phyloP scores from a whole-genome alignment of 2,888 invertebrate species.

The Phalera bucephala region DNA sequence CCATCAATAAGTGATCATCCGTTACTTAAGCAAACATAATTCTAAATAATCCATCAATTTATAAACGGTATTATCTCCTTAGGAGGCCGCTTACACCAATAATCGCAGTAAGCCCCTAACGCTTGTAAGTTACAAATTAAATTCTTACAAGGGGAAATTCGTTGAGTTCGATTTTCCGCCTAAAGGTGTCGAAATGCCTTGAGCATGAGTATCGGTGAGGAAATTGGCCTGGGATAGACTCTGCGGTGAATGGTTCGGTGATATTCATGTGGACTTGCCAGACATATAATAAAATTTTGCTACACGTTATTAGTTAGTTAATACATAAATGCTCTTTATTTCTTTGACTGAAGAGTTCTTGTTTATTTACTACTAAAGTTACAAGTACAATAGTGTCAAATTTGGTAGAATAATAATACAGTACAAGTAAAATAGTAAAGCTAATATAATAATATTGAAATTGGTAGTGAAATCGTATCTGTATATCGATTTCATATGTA shows the following conservation, averaged over 20 bases:
- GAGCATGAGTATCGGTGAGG: slow-evolving; percentile 16
- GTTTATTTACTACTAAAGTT: too few species aligned
- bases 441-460: too few species aligned
- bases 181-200: slow-evolving; percentile 19
- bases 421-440: too few species aligned
- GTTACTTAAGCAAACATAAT: slow-evolving; percentile 5
- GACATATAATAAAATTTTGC: neutral
- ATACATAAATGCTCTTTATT: too few species aligned
- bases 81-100: slow-evolving; percentile 17
- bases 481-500: too few species aligned
- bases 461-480: too few species aligned
- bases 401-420: too few species aligned
- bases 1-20: neutral
- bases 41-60: slow-evolving; percentile 22
- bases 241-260: neutral
- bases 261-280: slow-evolving; percentile 8
- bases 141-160: too few species aligned
- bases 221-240: slow-evolving; percentile 24
- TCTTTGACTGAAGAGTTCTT: too few species aligned
- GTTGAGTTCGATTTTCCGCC: slow-evolving; percentile 25
- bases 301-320: too few species aligned
- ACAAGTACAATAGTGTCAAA: too few species aligned
- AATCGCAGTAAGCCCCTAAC: slow-evolving; percentile 8
- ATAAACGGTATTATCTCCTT: slow-evolving; percentile 9
- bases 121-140: slow-evolving; percentile 25